phyloP scores from a whole-genome alignment of 2,113 vertebrate species.

The Passer domesticus region DNA sequence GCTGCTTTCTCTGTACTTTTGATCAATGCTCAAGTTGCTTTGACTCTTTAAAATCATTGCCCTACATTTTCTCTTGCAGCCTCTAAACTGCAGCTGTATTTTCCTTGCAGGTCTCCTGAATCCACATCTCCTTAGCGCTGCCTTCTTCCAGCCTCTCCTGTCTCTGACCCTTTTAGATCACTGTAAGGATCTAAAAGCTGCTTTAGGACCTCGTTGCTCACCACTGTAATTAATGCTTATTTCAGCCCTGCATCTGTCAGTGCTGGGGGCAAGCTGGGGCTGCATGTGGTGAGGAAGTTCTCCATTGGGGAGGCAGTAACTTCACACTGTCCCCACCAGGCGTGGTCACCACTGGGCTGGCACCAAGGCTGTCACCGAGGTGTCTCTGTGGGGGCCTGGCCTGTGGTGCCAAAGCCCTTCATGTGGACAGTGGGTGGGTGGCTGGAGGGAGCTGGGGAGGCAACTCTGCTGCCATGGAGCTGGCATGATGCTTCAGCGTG shows the following conservation, averaged over 20 bases:
- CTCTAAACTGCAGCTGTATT: not conserved
- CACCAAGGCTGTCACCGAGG: not conserved
- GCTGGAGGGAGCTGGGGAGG: not conserved
- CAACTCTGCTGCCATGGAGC: accelerated
- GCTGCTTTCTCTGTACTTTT: conserved; percentile 21
- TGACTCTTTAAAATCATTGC: not conserved
- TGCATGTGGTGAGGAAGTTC: not conserved
- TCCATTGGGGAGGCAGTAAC: not conserved
- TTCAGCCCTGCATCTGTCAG: not conserved
- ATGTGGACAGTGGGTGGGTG: accelerated
- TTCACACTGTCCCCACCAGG: not conserved
- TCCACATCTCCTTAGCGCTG: not conserved
- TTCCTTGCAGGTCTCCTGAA: not conserved
- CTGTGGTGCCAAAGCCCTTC: not conserved
- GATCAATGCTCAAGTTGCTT: conserved; percentile 3
- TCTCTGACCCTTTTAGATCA: not conserved
- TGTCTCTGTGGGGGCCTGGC: accelerated
- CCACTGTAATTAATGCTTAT: not conserved
- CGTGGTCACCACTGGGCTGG: accelerated
- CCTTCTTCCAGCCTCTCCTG: not conserved
- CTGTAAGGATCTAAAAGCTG: not conserved
- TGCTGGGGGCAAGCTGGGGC: not conserved
- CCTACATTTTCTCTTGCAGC: conserved; percentile 26
- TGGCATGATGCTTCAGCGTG: accelerated
- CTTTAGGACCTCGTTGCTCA: not conserved